Evolutionary conservation across 1,140 invertebrate genomes (phyloP), one percentile per base, ranked within the genome.

Genomic region (Drosophila melanica): DNA sequence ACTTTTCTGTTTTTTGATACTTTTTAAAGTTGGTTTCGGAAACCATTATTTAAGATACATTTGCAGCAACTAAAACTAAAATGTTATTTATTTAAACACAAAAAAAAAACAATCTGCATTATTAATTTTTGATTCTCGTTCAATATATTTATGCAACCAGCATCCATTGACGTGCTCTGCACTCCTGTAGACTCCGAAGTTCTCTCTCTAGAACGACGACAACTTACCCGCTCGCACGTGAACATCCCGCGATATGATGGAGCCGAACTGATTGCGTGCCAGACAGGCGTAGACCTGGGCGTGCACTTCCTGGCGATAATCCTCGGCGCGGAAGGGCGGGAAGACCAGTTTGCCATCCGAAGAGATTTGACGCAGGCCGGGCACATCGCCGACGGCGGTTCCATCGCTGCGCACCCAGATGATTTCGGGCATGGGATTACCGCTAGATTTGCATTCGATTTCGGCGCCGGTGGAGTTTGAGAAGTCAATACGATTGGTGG

Each of bases 301-400:
- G 90, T 99, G 98, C 37, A 98, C 97, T 92, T 98, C 97, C 92
- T 98, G 97, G 44, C 96, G 94, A 91, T 98, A 98, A 91, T 98
- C 96, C 92, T 97, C 96, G 37, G 97, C 97, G 53, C 97, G 94
- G 94, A 98, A 99, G 9, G 97, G 97, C 48, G 97, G 97, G 91
- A 99, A 98, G 35, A 98, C 96, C 70, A 99, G 93, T 86, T 98
- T 98, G 86, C 98, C 97, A 92, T 99, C 97, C 18, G 96, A 95
- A 75, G 97, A 93, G 71, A 98, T 96, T 94, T 97, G 96, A 93
- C 96, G 93, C 37, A 98, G 92, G 81, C 97, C 97, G 76, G 97
- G 96, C 55, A 98, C 96, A 90, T 98, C 96, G 48, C 96, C 96
- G 60, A 98, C 96, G 65, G 96, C 95, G 72, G 95, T 96, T 58